Percentiles rank a stretch among this genome's conserved stretches.
Evolutionary conservation across 2,888 invertebrate species (phyloP).

Genomic region (Trachelus iudaicus): DNA sequence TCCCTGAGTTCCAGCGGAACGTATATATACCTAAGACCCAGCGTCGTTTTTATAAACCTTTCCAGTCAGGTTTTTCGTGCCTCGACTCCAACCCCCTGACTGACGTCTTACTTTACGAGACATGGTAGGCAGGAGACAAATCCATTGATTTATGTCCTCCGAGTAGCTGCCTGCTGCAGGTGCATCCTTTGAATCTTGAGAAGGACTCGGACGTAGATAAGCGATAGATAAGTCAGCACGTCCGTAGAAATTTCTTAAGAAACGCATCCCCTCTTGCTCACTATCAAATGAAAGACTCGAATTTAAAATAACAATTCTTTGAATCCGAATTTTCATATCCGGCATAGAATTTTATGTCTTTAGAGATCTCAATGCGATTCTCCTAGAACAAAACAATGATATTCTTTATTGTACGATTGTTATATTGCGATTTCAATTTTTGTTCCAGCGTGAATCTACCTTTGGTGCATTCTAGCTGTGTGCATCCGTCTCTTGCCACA

Average conservation of each 20-base stretch:
- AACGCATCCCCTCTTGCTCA: background rate
- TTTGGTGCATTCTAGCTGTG: background rate
- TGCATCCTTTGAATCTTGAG: slow-evolving; percentile 22
- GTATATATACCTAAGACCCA: background rate
- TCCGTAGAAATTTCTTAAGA: background rate
- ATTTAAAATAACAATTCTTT: background rate
- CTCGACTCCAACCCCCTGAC: background rate
- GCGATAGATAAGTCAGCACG: background rate
- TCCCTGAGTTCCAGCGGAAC: background rate
- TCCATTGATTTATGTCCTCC: slow-evolving; percentile 22
- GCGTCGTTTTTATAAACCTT: background rate
- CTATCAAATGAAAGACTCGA: background rate
- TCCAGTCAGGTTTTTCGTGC: background rate
- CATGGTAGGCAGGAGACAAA: slow-evolving; percentile 16
- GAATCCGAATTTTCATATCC: background rate
- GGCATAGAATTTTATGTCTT: background rate
- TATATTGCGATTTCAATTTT: background rate
- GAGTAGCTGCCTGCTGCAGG: slow-evolving; percentile 14
- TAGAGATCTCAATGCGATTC: background rate
- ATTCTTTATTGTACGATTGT: background rate
- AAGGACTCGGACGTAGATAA: background rate
- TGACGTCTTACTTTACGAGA: slow-evolving; percentile 23
- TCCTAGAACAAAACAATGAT: background rate
- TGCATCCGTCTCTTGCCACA: slow-evolving; percentile 20
- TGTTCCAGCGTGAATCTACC: background rate